These are phyloP conservation scores for Napeogenes sylphis DNA, from an alignment of 2,888 invertebrate genomes.

Conservation along the genomic window DNA sequence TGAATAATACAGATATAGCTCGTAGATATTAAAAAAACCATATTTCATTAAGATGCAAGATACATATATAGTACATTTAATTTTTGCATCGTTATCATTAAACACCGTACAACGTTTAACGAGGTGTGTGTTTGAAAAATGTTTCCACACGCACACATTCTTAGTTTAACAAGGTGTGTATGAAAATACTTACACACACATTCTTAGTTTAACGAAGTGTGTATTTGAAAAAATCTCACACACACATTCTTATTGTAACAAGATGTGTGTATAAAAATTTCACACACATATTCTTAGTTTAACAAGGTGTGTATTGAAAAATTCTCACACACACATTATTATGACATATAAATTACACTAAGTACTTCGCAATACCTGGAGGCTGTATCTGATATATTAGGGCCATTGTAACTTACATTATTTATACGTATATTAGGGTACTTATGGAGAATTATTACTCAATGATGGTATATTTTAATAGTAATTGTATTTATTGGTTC, in stretches of 20 bases:
- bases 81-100: no score
- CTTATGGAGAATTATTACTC: constrained; percentile 9
- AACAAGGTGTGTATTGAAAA: no score
- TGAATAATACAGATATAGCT: no score
- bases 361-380: constrained; percentile 57
- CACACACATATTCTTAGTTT: no score
- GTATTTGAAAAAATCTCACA: not conserved
- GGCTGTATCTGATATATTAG: constrained; percentile 28
- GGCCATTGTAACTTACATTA: constrained; percentile 17
- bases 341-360: constrained; percentile 56
- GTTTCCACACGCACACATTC: constrained; percentile 52
- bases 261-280: no score
- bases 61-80: no score
- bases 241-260: constrained; percentile 59
- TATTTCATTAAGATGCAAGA: no score
- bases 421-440: constrained; percentile 19
- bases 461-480: not conserved
- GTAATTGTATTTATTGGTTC: no score
- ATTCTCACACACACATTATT: no score
- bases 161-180: constrained; percentile 39
- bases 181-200: no score
- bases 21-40: no score
- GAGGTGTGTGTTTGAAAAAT: constrained; percentile 67
- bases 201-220: constrained; percentile 39
- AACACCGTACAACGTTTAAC: no score